These are phyloP conservation scores for Folsomia manolachei DNA, from an alignment of 2,888 invertebrate genomes.

Conservation along the genomic window DNA sequence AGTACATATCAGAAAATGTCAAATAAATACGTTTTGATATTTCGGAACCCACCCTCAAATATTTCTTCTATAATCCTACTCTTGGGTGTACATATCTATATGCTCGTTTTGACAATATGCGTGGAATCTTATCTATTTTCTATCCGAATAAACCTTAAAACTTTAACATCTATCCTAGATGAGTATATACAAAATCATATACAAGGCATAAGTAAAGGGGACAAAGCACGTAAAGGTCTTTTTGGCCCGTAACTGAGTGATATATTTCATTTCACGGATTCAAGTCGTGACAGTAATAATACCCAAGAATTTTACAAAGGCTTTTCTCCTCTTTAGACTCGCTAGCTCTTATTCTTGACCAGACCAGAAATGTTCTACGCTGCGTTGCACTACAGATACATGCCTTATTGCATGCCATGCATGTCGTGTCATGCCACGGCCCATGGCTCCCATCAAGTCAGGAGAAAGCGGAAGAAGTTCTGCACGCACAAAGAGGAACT, in stretches of 20 bases:
- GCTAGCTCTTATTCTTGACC: neutral
- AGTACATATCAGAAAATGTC: too few species aligned
- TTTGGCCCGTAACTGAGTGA: neutral
- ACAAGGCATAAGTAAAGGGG: neutral
- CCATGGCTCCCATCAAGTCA: conserved; percentile 6
- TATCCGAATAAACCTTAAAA: neutral
- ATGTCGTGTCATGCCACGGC: too few species aligned
- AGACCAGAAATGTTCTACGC: neutral
- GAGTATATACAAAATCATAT: too few species aligned
- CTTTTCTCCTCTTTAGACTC: neutral
- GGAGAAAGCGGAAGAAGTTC: conserved; percentile 13
- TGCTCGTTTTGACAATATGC: too few species aligned
- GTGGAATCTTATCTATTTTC: neutral
- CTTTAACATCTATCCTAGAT: too few species aligned
- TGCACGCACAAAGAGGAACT: conserved; percentile 3
- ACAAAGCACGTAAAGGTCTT: neutral
- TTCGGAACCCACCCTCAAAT: neutral
- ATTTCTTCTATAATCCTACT: neutral
- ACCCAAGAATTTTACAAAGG: conserved; percentile 4
- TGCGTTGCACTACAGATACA: too few species aligned
- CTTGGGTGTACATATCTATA: too few species aligned
- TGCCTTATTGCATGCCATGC: too few species aligned
- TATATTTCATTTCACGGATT: conserved; percentile 1
- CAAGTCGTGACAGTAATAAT: conserved; percentile 10
- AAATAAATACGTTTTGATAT: neutral